These are phyloP conservation scores for Anguilla japonica DNA, from an alignment of 2,113 vertebrate genomes.

Conservation along the genomic window DNA sequence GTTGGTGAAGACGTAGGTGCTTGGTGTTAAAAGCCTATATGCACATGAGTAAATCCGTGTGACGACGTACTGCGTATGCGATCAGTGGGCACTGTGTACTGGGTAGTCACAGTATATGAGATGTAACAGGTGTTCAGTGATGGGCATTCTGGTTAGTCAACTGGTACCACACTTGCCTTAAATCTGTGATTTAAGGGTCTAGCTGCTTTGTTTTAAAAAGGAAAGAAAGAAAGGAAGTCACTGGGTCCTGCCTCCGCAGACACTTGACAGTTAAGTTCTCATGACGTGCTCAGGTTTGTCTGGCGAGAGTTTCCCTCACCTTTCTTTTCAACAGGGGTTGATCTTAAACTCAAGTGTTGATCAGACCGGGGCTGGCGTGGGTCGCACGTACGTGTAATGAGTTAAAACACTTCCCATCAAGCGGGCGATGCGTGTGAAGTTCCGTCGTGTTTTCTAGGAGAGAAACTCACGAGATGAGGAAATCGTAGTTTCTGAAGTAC, in stretches of 20 bases:
- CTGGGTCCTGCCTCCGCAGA: neutral
- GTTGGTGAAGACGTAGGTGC: neutral
- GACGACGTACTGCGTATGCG: neutral
- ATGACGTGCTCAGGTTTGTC: neutral
- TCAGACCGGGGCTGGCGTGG: neutral
- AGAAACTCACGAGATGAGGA: conserved; percentile 26
- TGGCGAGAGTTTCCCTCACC: neutral
- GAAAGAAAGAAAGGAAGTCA: neutral
- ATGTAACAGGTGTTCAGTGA: too few species aligned
- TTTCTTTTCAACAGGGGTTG: neutral
- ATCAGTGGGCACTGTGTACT: neutral
- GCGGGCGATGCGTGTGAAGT: conserved; percentile 23
- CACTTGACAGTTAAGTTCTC: too few species aligned
- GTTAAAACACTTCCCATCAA: neutral
- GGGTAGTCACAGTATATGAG: too few species aligned
- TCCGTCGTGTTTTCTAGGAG: neutral
- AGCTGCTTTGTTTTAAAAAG: neutral
- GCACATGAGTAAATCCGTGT: neutral
- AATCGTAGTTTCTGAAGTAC: conserved; percentile 21
- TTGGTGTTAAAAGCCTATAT: neutral
- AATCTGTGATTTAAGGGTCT: too few species aligned
- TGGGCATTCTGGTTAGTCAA: conserved; percentile 45
- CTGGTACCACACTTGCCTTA: neutral
- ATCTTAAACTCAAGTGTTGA: neutral
- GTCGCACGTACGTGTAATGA: neutral